Percentiles rank a stretch among this genome's conserved stretches.
These are phyloP conservation scores for Suillia variegata DNA, from an alignment of 2,888 invertebrate genomes.

Conservation along the genomic window DNA sequence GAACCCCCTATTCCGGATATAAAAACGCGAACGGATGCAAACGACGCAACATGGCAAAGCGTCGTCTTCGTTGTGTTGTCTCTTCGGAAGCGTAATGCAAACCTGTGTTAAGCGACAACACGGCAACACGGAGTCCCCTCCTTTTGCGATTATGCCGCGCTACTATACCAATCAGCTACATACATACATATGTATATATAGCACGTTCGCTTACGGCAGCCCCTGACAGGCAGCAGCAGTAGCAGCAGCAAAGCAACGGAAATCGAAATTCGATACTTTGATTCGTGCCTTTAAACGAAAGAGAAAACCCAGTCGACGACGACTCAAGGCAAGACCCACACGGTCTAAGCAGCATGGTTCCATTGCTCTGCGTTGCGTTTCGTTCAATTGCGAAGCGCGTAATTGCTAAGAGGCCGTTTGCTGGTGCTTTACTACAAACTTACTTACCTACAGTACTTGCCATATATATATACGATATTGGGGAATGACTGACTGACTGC, in stretches of 20 bases:
- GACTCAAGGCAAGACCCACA: background rate
- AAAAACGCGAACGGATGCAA: background rate
- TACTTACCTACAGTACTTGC: no score
- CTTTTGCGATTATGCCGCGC: background rate
- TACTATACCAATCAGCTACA: conserved; percentile 13
- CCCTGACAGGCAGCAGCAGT: conserved; percentile 19
- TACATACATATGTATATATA: conserved; percentile 25
- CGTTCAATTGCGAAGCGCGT: background rate
- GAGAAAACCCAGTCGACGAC: conserved; percentile 13
- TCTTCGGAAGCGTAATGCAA: background rate
- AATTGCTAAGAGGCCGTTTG: background rate
- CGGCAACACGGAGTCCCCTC: background rate
- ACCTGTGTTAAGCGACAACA: background rate
- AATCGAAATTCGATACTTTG: conserved; percentile 61
- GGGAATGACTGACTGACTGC: background rate
- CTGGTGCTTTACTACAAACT: no score
- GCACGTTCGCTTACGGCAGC: conserved; percentile 11
- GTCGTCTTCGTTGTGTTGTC: no score
- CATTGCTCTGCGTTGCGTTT: background rate
- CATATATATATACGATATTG: background rate
- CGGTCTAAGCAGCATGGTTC: conserved; percentile 14
- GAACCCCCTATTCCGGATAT: no score
- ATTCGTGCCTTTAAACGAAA: conserved; percentile 53
- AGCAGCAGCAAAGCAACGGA: conserved; percentile 46
- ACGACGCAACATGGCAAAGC: background rate